Base-by-base conservation (phyloP, 2,113 vertebrate species). In the Alosa alosa region DNA sequence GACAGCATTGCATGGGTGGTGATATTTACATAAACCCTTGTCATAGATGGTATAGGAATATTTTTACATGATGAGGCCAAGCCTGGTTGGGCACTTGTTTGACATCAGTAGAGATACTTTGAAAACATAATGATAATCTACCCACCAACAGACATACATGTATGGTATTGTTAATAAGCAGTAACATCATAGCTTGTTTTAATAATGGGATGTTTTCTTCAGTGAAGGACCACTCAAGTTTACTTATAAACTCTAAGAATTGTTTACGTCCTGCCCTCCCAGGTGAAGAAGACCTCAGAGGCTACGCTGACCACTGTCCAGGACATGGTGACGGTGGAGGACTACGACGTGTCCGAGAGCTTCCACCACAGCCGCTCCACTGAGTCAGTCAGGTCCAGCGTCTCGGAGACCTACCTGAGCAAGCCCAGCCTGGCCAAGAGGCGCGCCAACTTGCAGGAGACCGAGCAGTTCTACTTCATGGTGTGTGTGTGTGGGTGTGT, bases 381-480 rank as follows among this genome's bases (percentile, higher is more conserved):
- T 0, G 98, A 99, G 90, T 99, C 98, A 0, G 97, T 99, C 89
- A 98, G 97, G 91, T 99, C 98, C 82, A 97, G 97, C 0, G 97
- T 99, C 85, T 99, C 98, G 0, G 98, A 99, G 92, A 99, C 98
- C 0, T 99, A 99, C 93, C 93, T 99, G 91, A 99, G 97, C 92
- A 99, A 99, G 87, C 98, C 98, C 41, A 99, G 98, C 95, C 98
- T 99, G 3, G 98, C 97, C 85, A 99, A 99, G 93, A 95, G 98
- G 90, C 96, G 98, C 88, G 98, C 98, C 55, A 99, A 99, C 94
- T 97, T 98, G 93, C 98, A 99, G 93, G 98, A 99, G 92, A 99
- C 98, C 0, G 98, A 99, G 91, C 98, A 99, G 88, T 99, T 99
- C 94, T 99, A 99, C 94, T 99, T 99, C 89, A 99, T 98, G 97